Base-by-base conservation (phyloP, 2,888 invertebrate species). In the Drosophila paucipuncta region DNA sequence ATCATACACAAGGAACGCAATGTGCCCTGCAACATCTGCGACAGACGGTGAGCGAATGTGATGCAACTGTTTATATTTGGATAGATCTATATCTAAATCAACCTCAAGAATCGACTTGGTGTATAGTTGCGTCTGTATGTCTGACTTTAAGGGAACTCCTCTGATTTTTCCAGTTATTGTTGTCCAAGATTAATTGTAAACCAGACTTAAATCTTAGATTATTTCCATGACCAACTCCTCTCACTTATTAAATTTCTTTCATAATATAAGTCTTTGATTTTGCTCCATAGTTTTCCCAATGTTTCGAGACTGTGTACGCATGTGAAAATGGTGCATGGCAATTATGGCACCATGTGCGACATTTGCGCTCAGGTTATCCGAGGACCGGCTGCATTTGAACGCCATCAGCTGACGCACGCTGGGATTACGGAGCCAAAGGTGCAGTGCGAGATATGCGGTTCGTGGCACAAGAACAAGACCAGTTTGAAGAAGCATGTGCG, bases 341-440 rank as follows among this genome's bases (percentile, higher is more conserved):
- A 88, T 30, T 91, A 92, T 71, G 92, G 91, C 35, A 91, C 91
- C 71, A 92, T 92, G 91, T 92, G 92, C 73, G 92, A 92, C 63
- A 92, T 92, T 13, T 92, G 93, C 43, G 93, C 93, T 4, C 93
- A 93, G 77, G 92, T 92, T 5, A 93, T 93, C 62, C 91, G 92
- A 0, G 93, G 92, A 5, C 90, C 91, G 18, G 87, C 92, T 0
- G 90, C 91, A n/a, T 93, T 93, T 60, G 91, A 92, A 55, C 91
- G 91, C 1, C 93, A 93, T 76, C 92, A 92, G 41, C 61, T 90
- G 50, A 91, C 91, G 68, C 93, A 93, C 55, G 89, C 91, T 0
- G 92, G 91, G 18, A 87, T 92, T 0, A 90, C 83, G 7, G 86
- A 90, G 52, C 92, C 93, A 9, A 92, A 92, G 63, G 87, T 93